Conservation (phyloP, 2,888 invertebrate species). For the Nysson spinosus region DNA sequence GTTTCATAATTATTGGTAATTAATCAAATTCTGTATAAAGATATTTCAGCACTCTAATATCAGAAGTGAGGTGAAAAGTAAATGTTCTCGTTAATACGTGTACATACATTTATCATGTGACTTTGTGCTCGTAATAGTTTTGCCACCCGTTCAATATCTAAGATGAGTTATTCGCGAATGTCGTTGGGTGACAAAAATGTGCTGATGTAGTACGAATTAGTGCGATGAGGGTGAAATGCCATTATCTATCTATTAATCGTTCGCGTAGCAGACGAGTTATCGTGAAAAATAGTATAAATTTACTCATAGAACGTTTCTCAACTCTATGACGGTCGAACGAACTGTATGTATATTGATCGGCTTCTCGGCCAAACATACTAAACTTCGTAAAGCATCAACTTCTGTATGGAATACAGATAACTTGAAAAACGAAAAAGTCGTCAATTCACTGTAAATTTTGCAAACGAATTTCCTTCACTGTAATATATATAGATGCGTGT, state of each 20-base stretch:
- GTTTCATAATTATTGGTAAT: constrained; percentile 3
- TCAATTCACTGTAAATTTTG: constrained; percentile 71
- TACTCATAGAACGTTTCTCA: neutral
- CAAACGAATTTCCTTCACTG: constrained; percentile 54
- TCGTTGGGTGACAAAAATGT: neutral
- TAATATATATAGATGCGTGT: constrained; percentile 5
- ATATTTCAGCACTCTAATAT: constrained; percentile 52
- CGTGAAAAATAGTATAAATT: constrained; percentile 19
- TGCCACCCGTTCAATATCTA: neutral
- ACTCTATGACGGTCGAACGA: constrained; percentile 11
- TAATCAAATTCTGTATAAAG: constrained; percentile 15
- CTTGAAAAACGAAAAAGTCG: constrained; percentile 48
- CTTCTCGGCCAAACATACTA: constrained; percentile 4
- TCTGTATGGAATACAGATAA: constrained; percentile 28
- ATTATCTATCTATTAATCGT: too few relatives aligned
- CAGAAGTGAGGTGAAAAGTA: constrained; percentile 29
- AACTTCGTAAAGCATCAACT: constrained; percentile 14
- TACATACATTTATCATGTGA: constrained; percentile 21
- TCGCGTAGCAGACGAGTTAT: too few relatives aligned
- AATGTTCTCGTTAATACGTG: constrained; percentile 2
- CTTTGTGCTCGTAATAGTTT: constrained; percentile 27
- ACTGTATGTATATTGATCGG: constrained; percentile 10
- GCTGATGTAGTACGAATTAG: constrained; percentile 4
- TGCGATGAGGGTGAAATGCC: too few relatives aligned
- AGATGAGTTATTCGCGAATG: constrained; percentile 16